Base-by-base conservation (phyloP, 2,888 invertebrate species). In the Pseudeuparius sepicola region DNA sequence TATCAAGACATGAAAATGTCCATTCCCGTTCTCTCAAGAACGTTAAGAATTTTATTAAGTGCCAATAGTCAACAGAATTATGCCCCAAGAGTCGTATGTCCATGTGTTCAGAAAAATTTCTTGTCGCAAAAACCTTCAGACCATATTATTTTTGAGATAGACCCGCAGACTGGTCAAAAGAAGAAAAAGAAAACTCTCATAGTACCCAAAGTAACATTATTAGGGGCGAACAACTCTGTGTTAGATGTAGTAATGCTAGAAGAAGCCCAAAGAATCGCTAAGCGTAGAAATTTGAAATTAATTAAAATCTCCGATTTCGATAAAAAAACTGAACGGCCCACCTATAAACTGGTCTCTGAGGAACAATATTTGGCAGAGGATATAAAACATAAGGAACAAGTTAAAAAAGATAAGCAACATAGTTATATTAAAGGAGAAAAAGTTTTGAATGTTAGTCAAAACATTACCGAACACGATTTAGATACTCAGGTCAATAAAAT, bases 271-370 rank as follows among this genome's bases (percentile, higher is more conserved):
- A 81, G 69, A 54, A 50, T 86, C 39, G 77, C 84, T 1, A 66
- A 70, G 37, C 67, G 78, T 24, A 65, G 80, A 44, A 73, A 79
- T 31, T 61, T 85, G 41, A 78, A 77, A 53, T 62, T 87, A 37
- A 66, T 82, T 0, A 78, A 79, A 63, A 59, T 81, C 14, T 58
- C 74, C 41, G 79, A 84, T 56, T 57, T 68, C 3, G 78, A 81
- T 57, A 60, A 70, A 0, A 81, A 80, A 60, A 74, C 75, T 0
- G 69, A 76, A 17, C 66, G 80, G 25, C 73, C 78, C 7, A 63
- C 78, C 7, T 87, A 80, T 52, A 77, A 75, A 53, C 60, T 85
- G 29, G 71, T 80, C 68, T 71, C 78, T 3, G 70, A 70, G 39
- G 55, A 70, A n/a, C 75, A 80, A 53, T 73, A 74, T 56, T 66